These are phyloP conservation scores for Styela plicata DNA, from an alignment of 23 tunicate species.

Conservation along the genomic window DNA sequence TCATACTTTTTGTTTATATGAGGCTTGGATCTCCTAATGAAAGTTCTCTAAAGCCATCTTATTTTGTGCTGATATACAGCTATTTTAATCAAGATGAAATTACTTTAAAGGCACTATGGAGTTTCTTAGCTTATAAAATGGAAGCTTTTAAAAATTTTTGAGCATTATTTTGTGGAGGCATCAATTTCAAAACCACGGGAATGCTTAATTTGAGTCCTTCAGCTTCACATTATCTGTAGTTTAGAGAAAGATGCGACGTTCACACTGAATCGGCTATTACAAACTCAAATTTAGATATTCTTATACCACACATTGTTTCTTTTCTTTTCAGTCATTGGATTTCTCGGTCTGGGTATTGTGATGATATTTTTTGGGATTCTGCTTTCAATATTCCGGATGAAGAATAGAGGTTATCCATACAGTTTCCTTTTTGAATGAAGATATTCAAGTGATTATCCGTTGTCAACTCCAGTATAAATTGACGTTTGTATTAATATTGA, in stretches of 20 bases:
- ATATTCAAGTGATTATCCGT: too few species aligned
- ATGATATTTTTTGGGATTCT: conserved; percentile 23
- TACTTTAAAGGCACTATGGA: too few species aligned
- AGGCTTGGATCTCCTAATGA: not conserved
- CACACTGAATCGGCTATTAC: not conserved
- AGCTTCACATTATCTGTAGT: not conserved
- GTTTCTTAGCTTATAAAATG: too few species aligned
- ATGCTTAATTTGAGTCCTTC: too few species aligned
- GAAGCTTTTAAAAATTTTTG: not conserved
- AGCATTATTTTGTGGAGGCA: too few species aligned
- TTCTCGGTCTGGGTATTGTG: conserved; percentile 7
- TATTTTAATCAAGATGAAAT: too few species aligned
- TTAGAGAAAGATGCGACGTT: not conserved
- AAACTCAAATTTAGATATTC: not conserved
- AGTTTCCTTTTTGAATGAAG: conserved; percentile 12
- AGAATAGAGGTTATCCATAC: conserved; percentile 39
- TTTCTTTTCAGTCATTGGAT: conserved; percentile 12
- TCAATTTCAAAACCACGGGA: too few species aligned
- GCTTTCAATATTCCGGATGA: conserved; percentile 38
- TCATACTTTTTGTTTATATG: not conserved
- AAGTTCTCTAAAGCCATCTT: too few species aligned
- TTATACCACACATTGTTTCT: not conserved
- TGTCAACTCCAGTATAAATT: too few species aligned
- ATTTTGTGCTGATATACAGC: too few species aligned
- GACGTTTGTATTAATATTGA: too few species aligned